Conservation (phyloP, 2,888 invertebrate genomes). For the Phalera bucephala region DNA sequence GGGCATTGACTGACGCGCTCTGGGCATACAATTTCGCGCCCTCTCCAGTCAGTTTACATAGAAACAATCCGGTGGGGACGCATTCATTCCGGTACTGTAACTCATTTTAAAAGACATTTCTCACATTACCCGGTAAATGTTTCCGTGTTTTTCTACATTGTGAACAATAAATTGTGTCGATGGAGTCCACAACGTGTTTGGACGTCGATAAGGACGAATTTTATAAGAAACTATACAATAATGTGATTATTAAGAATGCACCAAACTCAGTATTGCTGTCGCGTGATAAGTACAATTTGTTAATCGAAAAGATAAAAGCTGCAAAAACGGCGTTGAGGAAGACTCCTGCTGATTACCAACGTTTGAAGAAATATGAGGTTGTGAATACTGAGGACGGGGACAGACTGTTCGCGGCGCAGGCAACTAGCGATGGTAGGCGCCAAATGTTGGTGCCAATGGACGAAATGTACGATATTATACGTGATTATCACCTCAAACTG, state of each 20-base stretch:
- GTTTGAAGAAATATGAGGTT: slow-evolving; percentile 46
- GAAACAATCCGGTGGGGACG: slow-evolving; percentile 4
- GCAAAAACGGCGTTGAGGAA: slow-evolving; percentile 38
- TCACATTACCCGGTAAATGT: slow-evolving; percentile 10
- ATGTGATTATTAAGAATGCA: slow-evolving; percentile 34
- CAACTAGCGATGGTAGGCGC: slow-evolving; percentile 26
- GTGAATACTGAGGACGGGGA: slow-evolving; percentile 42
- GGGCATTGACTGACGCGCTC: slow-evolving; percentile 30
- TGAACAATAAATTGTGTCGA: slow-evolving; percentile 2
- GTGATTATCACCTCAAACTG: slow-evolving; percentile 43
- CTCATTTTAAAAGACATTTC: slow-evolving; percentile 8
- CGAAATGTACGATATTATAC: slow-evolving; percentile 57
- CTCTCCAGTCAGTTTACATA: slow-evolving; percentile 34
- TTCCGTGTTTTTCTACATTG: background rate
- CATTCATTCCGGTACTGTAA: slow-evolving; percentile 7
- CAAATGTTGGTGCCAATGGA: slow-evolving; percentile 40
- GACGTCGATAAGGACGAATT: slow-evolving; percentile 46
- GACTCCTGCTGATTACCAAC: slow-evolving; percentile 45
- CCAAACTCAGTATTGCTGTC: slow-evolving; percentile 43
- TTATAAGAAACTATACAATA: slow-evolving; percentile 38
- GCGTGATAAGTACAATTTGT: slow-evolving; percentile 38
- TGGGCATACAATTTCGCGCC: slow-evolving; percentile 23
- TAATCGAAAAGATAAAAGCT: slow-evolving; percentile 44
- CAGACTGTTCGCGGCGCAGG: slow-evolving; percentile 33
- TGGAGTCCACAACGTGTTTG: slow-evolving; percentile 2